Conservation (phyloP, 2,797 vertebrate species). For the Chelmon rostratus region DNA sequence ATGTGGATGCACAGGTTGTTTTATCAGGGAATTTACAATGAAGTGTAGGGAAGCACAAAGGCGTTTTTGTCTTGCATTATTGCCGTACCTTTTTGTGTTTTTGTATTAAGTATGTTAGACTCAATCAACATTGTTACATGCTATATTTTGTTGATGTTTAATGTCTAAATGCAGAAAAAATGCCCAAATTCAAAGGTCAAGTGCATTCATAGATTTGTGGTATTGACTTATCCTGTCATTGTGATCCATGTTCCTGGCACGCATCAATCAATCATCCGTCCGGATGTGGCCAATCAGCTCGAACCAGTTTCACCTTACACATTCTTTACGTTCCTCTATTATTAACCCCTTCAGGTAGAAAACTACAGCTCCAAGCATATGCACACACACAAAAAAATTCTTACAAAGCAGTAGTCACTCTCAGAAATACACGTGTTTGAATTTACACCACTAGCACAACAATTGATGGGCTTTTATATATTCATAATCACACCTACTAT, state of each 20-base stretch:
- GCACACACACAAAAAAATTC: constrained; percentile 1
- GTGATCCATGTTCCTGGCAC: constrained; percentile 60
- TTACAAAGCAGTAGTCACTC: constrained; percentile 19
- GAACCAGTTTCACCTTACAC: constrained; percentile 63
- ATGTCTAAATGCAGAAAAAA: constrained; percentile 12
- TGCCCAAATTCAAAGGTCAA: constrained; percentile 55
- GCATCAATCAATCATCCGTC: constrained; percentile 72
- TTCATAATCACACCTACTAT: constrained; percentile 45
- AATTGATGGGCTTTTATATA: constrained; percentile 45
- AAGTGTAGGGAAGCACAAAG: constrained; percentile 16
- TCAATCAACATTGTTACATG: neutral
- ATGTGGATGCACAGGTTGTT: constrained; percentile 49
- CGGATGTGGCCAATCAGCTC: constrained; percentile 65
- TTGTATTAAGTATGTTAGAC: no score
- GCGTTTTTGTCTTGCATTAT: constrained; percentile 23
- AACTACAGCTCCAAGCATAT: neutral
- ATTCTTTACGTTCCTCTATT: constrained; percentile 60
- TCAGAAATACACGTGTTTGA: constrained; percentile 46
- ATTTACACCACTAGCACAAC: constrained; percentile 52
- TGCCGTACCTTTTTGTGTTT: neutral
- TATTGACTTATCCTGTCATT: constrained; percentile 59
- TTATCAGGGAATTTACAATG: constrained; percentile 43
- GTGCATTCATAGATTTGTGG: constrained; percentile 49
- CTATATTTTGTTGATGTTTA: constrained; percentile 20
- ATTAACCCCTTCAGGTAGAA: constrained; percentile 54